Base-by-base conservation (phyloP, 1,140 invertebrate genomes). In the Caerostris darwini region DNA sequence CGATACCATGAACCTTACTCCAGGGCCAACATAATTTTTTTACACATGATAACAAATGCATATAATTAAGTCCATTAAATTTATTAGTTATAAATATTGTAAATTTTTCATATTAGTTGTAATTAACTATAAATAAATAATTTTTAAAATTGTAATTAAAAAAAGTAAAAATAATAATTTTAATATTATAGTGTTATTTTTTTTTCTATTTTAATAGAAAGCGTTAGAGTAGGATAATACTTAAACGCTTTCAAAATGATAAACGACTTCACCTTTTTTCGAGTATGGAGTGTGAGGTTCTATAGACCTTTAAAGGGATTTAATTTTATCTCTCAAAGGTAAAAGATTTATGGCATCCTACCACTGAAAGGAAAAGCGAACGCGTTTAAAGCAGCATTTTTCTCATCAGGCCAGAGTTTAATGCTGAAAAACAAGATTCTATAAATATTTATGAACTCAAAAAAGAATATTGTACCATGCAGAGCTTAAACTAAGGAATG, bases 371-470 rank as follows among this genome's bases (percentile, higher is more conserved):
- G 64, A 85, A 58, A 54, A 85, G 54, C 17, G 57, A 85, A 59
- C 56, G 54, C 12, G 57, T 85, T 85, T 85, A 85, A 85, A 85
- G 71, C 17, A 58, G 56, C 56, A 85, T 59, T 85, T 85, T 85
- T 59, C 17, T 34, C 19, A 8, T 59, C 54, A 85, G 56, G 14
- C 17, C 83, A 19, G 19, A 85, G 57, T 59, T 85, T 7, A 85
- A 17, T 85, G 56, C 14, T 10, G 54, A 59, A 85, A 56, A 85
- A 58, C 83, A 58, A 85, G 8, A 34, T 34, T 2, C 19, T 59
- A 85, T 85, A 85, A 57, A 85, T 85, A 85, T 85, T 85, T 85
- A 85, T 85, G 83, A 85, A 85, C 58, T 58, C 10, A 19, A 58
- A 85, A 85, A 19, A 85, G 17, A 85, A 34, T 58, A 58, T 58